Base-by-base conservation (phyloP, 2,113 vertebrate species). In the Apteryx owenii region DNA sequence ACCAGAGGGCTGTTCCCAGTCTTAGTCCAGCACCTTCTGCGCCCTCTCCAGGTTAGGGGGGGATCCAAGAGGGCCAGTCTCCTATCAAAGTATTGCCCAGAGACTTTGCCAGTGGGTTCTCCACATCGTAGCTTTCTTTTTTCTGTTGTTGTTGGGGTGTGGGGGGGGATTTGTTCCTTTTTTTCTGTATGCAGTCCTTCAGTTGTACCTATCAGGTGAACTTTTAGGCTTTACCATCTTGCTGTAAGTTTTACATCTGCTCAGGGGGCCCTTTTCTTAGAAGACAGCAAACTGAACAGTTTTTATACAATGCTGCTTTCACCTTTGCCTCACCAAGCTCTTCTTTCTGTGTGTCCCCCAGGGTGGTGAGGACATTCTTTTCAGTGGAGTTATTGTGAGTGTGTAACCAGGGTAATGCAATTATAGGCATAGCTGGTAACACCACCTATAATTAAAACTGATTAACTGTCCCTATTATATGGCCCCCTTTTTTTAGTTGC, bases 391-490 rank as follows among this genome's bases (percentile, higher is more conserved):
- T 96, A 88, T 7, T 90, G 82, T 94, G 75, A 61, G 68, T n/a
- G n/a, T 92, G 92, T 97, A 94, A 97, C 90, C 90, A 92, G 86
- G 76, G 96, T 90, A 90, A 79, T 96, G 83, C 94, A 81, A 85
- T 97, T 95, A 69, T 10, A 76, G 83, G 77, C 92, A 81, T 81
- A 96, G 90, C 77, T 97, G 56, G 51, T 96, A 96, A 71, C 83
- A 94, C 90, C 92, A 94, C 90, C 95, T 96, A 92, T 89, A 93
- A 97, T 96, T 96, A 90, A 97, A 95, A 90, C 73, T 81, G 72
- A 92, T 95, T 48, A 94, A 90, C 88, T 81, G 72, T 93, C 95
- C 73, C 90, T 93, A 71, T 96, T 95, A 89, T 87, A 69, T 84
- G 81, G 69, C 81, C 46, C 73, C 92, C 64, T 95, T 95, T 87